Evolutionary conservation across 2,797 vertebrate species (phyloP).

Genomic region (Coranthus polyacanthus): DNA sequence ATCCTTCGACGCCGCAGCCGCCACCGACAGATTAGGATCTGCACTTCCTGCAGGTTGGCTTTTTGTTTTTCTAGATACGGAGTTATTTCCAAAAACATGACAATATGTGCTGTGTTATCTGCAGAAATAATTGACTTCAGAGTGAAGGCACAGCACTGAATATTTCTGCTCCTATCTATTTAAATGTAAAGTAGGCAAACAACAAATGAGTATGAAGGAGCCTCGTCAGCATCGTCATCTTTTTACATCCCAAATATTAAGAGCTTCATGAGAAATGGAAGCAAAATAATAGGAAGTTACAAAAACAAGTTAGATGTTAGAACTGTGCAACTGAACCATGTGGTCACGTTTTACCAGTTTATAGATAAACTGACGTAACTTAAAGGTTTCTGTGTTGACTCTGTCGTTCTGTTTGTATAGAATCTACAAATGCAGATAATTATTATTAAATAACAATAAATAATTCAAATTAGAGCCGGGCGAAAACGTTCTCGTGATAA

Average conservation of each 20-base stretch:
- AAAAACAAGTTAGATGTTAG: neutral
- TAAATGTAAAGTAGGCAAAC: conserved; percentile 42
- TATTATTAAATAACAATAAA: too few relatives aligned
- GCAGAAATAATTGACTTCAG: conserved; percentile 27
- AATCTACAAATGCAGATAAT: too few relatives aligned
- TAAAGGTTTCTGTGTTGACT: too few relatives aligned
- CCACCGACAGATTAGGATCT: conserved; percentile 48
- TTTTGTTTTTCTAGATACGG: conserved; percentile 7
- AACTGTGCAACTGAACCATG: too few relatives aligned
- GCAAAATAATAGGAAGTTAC: neutral
- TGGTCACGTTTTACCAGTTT: too few relatives aligned
- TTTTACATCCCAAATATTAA: neutral
- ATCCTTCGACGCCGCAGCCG: conserved; percentile 17
- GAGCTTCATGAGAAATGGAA: neutral
- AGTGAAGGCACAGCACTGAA: neutral
- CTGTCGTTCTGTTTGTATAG: too few relatives aligned
- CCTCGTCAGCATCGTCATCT: neutral
- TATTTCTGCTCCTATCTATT: conserved; percentile 5
- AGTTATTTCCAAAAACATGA: conserved; percentile 20
- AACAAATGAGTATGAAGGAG: conserved; percentile 15
- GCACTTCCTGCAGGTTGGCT: conserved; percentile 32
- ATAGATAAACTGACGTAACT: too few relatives aligned
- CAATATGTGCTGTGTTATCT: conserved; percentile 32
- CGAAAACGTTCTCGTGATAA: too few relatives aligned
- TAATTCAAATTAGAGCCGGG: too few relatives aligned